Evolutionary conservation across 1,140 invertebrate genomes (phyloP), one percentile per base, ranked within the genome.

Genomic region (Nephila pilipes): DNA sequence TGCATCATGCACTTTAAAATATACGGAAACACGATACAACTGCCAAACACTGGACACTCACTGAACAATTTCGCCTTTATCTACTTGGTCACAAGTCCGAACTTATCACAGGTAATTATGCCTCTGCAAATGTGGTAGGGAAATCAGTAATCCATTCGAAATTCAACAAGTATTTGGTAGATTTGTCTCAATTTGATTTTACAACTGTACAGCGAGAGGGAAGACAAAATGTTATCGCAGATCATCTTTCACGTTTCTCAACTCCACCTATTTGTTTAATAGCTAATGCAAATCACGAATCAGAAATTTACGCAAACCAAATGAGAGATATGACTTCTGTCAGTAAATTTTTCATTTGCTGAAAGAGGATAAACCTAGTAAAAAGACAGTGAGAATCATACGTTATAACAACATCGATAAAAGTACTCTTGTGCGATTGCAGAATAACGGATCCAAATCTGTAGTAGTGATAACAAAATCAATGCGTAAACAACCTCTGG

Each of bases 11-110:
- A 75, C 87, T 16, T 69, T 88, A 32, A 63, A 46, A 38, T 22
- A 88, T 88, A 10, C 87, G 25, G 36, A 88, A 46, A n/a, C 63
- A 22, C 63, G 87, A 6, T 69, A 69, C 65, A 25, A 65, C 22
- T 69, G 25, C 65, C 12, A 8, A 16, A 14, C 65, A 69, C 5
- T 29, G 25, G 25, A 1, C 29, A 12, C 8, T 69, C 25, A 69
- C n/a, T 16, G 25, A 69, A 3, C 29, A 29, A 1, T 29, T 32
- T 69, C 65, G 25, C 6, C 65, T 32, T 29, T 16, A 69, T 69
- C n/a, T 69, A 29, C 65, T 32, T 14, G 65, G 29, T 29, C 25
- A 69, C 5, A 36, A 69, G 25, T 32, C 16, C 4, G 0, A 69
- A 69, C 65, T 12, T 14, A 69, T 69, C 65, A 32, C 25, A 29